Evolutionary conservation across 2,113 vertebrate genomes (phyloP).

Genomic region (Pedionomus torquatus): DNA sequence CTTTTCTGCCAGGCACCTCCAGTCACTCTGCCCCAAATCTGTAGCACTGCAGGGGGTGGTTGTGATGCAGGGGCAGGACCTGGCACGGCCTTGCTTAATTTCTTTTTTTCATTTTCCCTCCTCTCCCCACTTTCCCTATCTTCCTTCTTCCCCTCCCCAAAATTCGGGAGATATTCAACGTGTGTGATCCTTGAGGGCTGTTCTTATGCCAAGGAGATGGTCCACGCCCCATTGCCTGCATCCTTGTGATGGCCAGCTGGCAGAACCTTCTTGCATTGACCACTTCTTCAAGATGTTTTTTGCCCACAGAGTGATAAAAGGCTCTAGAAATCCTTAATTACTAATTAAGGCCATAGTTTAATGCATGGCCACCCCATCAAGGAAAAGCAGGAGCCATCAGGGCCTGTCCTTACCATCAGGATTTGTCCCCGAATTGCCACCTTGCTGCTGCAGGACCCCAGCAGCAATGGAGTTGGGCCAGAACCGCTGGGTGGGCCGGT

Average conservation of each 20-base stretch:
- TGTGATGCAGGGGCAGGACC: no score
- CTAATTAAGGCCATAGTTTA: not conserved
- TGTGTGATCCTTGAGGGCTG: not conserved
- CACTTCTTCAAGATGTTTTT: not conserved
- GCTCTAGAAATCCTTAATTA: not conserved
- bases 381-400: not conserved
- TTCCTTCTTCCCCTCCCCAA: not conserved
- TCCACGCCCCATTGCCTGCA: not conserved
- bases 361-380: no score
- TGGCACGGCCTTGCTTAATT: no score
- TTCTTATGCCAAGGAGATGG: not conserved
- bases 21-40: no score
- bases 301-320: not conserved
- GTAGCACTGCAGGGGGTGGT: no score
- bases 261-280: not conserved
- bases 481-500: slow-evolving; percentile 96
- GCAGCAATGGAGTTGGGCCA: slow-evolving; percentile 99
- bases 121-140: not conserved
- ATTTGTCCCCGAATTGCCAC: slow-evolving; percentile 83
- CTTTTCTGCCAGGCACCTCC: no score
- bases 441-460: slow-evolving; percentile 91
- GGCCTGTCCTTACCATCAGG: slow-evolving; percentile 83
- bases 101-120: not conserved
- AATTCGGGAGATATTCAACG: not conserved
- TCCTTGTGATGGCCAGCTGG: not conserved